Evolutionary conservation across 2,113 vertebrate species (phyloP).

Genomic region (Callorhinus ursinus): DNA sequence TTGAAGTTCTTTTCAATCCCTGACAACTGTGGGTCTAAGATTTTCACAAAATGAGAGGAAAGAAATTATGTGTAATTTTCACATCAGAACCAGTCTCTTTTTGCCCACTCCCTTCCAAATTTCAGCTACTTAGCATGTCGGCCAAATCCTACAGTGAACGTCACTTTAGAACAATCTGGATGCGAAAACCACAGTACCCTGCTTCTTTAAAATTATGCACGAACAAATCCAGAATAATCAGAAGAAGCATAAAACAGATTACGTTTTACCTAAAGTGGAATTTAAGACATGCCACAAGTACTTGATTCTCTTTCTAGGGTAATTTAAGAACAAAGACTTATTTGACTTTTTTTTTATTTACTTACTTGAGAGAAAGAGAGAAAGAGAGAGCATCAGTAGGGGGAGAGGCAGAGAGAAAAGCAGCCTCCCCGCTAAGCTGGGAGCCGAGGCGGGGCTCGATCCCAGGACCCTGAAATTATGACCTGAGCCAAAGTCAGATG

Average conservation of each 20-base stretch:
- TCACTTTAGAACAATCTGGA: background rate
- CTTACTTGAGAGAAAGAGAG: background rate
- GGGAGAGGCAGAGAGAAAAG: background rate
- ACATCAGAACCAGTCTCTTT: conserved; percentile 14
- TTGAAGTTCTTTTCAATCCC: conserved; percentile 45
- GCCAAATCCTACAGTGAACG: background rate
- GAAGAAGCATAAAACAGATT: conserved; percentile 3
- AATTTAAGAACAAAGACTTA: conserved; percentile 28
- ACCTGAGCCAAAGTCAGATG: background rate
- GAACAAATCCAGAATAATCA: conserved; percentile 59
- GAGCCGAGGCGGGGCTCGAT: background rate
- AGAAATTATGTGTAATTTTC: conserved; percentile 55
- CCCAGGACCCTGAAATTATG: background rate
- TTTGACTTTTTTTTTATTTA: background rate
- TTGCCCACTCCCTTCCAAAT: conserved; percentile 10
- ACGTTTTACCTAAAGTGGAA: conserved; percentile 37
- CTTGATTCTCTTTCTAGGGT: conserved; percentile 56
- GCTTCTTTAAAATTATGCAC: conserved; percentile 28
- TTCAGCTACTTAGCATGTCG: background rate
- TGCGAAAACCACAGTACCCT: background rate
- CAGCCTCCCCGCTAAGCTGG: background rate
- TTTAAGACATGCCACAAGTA: conserved; percentile 9
- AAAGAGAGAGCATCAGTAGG: background rate
- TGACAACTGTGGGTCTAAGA: conserved; percentile 12
- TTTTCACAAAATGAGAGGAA: conserved; percentile 46